Evolutionary conservation across 1,140 invertebrate genomes (phyloP).

Genomic region (Leptinotarsa lineolata): DNA sequence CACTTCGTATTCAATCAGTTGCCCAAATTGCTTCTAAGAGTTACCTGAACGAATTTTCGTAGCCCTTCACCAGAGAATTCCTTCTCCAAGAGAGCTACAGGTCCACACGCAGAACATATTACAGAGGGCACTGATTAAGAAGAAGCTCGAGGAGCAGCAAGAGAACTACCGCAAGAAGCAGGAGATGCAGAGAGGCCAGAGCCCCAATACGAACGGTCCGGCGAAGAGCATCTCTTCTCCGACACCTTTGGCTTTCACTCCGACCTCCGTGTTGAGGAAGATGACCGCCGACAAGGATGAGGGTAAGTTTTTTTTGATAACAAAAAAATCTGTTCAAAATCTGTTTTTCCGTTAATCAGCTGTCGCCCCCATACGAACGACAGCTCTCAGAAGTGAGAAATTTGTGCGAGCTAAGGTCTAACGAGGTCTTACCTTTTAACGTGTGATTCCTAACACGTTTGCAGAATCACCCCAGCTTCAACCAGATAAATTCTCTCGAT

Average conservation of each 20-base stretch:
- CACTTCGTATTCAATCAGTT: too few species aligned
- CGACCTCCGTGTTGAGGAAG: constrained; percentile 86
- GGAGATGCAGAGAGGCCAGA: constrained; percentile 63
- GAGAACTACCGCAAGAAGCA: constrained; percentile 80
- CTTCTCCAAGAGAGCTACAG: constrained; percentile 80
- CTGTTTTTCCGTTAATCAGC: too few species aligned
- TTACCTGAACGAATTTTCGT: neutral
- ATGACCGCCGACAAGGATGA: constrained; percentile 88
- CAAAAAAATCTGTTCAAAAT: constrained; percentile 2
- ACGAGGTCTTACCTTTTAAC: too few species aligned
- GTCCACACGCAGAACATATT: constrained; percentile 82
- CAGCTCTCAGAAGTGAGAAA: too few species aligned
- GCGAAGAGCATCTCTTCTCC: constrained; percentile 60
- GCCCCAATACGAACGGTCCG: constrained; percentile 42
- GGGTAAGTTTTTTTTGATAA: constrained; percentile 35
- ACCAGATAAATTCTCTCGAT: too few species aligned
- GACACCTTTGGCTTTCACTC: constrained; percentile 82
- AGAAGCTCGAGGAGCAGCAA: constrained; percentile 82
- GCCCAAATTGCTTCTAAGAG: neutral
- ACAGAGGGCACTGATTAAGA: constrained; percentile 81
- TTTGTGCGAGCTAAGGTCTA: too few species aligned
- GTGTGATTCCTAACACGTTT: too few species aligned
- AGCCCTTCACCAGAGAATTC: constrained; percentile 72
- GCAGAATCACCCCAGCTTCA: too few species aligned
- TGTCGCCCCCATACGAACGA: too few species aligned